Base-by-base conservation (phyloP, 2,888 invertebrate genomes). In the Drosophila helvetica region DNA sequence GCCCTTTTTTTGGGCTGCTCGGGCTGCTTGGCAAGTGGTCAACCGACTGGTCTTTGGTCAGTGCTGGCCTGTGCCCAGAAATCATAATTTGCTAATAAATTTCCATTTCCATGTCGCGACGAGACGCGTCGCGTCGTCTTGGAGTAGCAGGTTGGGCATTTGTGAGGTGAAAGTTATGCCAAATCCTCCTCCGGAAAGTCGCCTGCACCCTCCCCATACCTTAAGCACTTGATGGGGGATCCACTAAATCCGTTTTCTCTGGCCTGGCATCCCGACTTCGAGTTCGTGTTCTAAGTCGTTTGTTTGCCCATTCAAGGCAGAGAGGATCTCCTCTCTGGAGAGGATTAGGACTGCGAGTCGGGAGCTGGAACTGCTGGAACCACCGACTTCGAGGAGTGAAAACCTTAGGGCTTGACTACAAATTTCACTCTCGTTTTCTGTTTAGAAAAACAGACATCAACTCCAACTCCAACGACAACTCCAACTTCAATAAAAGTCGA, bases 71-170 rank as follows among this genome's bases (percentile, higher is more conserved):
- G 83, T 78, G 78, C 82, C 60, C 79, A 70, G 86, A 80, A 82
- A 82, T 84, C 83, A 83, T 83, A 83, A 83, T 86, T 83, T 79
- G 81, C 84, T 81, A 83, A 83, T 86, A 84, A 86, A 83, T 83
- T 83, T 83, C 69, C 84, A 84, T 81, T 86, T 84, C 78, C 84
- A 79, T 83, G 86, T 70, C 75, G 75, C 79, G 53, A 57, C 56
- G 80, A 48, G 53, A 48, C 25, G 50, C 48, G 27, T 42, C 27
- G 47, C 22, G 45, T 45, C 12, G 52, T 22, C 60, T 33, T 33
- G 33, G 33, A 33, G 33, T 45, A 53, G 57, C 71, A 63, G 66
- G 75, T 71, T 79, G 68, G 72, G 77, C 77, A 79, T 67, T 77
- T 56, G 80, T 61, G 52, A 78, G 66, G 83, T 83, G 83, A 83